Percentiles rank a stretch among this genome's conserved stretches.
Evolutionary conservation across 2,888 invertebrate species (phyloP).

Genomic region (Aethes cnicana): DNA sequence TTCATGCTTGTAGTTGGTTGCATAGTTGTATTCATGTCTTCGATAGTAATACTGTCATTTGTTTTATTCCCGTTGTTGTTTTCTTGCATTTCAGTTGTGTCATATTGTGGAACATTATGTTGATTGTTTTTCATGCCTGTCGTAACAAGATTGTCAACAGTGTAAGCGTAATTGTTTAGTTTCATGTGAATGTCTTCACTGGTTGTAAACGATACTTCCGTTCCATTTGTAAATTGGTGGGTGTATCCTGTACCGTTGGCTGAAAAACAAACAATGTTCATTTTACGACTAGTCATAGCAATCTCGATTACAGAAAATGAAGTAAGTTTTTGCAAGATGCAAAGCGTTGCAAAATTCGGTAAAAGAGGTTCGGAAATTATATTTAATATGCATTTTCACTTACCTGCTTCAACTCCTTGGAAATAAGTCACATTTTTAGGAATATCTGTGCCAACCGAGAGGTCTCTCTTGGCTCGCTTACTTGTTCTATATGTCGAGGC

Average conservation of each 20-base stretch:
- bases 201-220: neutral
- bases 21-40: constrained; percentile 35
- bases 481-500: too few species aligned
- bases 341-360: too few species aligned
- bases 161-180: constrained; percentile 11
- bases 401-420: constrained; percentile 14
- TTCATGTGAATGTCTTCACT: too few species aligned
- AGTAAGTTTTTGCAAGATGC: too few species aligned
- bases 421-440: too few species aligned
- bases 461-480: too few species aligned
- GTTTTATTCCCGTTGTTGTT: neutral
- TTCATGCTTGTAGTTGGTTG: constrained; percentile 39
- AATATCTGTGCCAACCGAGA: too few species aligned
- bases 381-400: too few species aligned
- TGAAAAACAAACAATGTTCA: neutral
- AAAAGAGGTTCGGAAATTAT: too few species aligned
- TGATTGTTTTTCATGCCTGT: neutral
- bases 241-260: neutral
- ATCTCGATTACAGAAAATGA: neutral
- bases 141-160: constrained; percentile 11
- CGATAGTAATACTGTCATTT: constrained; percentile 1
- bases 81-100: neutral
- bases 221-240: neutral
- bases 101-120: neutral
- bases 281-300: neutral